Conservation (phyloP, 1,140 invertebrate genomes). For the Monomorium pharaonis region DNA sequence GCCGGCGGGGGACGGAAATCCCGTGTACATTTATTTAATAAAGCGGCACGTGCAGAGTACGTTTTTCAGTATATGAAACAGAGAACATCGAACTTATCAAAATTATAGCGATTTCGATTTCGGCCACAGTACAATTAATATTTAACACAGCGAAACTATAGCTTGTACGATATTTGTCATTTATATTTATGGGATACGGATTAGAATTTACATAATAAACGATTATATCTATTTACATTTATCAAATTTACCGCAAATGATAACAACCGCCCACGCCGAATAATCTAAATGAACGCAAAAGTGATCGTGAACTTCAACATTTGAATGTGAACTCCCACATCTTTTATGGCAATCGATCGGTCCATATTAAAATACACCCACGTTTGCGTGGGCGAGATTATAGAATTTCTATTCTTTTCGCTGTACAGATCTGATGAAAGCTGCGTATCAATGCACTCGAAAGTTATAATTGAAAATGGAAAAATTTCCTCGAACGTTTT, state of each 20-base stretch:
- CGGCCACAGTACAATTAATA: not conserved
- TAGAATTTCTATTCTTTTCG: not conserved
- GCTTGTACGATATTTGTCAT: not conserved
- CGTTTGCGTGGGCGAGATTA: not conserved
- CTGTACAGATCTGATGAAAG: not conserved
- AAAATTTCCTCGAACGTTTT: not conserved
- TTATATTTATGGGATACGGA: not conserved
- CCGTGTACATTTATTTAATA: not conserved
- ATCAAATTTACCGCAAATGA: not conserved
- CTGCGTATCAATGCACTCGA: not conserved
- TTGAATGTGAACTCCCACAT: slow-evolving; percentile 9
- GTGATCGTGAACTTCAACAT: not conserved
- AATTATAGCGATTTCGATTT: not conserved
- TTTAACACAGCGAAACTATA: not conserved
- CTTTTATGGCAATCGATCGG: not conserved
- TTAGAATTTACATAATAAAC: not conserved
- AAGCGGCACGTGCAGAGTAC: not conserved
- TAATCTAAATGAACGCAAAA: not conserved
- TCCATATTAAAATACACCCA: not conserved
- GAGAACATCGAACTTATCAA: not conserved
- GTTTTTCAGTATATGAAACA: not conserved
- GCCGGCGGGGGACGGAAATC: not conserved
- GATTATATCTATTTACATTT: not conserved
- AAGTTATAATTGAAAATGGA: not conserved
- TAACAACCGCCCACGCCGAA: not conserved